Evolutionary conservation across 2,888 invertebrate species (phyloP).

Genomic region (Chymomyza amoena): DNA sequence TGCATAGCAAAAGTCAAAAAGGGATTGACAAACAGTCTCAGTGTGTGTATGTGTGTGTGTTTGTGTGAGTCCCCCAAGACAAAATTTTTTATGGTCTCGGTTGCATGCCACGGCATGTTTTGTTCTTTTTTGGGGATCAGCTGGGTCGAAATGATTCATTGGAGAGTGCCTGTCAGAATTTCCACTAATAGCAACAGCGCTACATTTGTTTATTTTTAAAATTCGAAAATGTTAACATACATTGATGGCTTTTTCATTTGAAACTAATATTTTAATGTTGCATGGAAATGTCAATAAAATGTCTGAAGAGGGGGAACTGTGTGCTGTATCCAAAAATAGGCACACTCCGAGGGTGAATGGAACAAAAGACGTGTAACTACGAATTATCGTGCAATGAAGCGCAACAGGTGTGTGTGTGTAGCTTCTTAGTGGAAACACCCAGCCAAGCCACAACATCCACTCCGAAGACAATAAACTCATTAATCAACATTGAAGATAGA

Average conservation of each 20-base stretch:
- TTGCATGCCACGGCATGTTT: constrained; percentile 6
- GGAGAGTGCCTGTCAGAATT: constrained; percentile 45
- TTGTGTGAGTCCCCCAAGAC: not conserved
- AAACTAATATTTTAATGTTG: constrained; percentile 60
- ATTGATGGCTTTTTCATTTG: constrained; percentile 27
- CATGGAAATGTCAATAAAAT: constrained; percentile 40
- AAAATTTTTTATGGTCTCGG: not conserved
- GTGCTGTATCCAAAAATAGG: not conserved
- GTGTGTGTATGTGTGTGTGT: no score
- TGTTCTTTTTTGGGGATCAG: constrained; percentile 22
- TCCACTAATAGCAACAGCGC: constrained; percentile 37
- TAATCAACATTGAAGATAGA: not conserved
- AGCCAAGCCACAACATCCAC: not conserved
- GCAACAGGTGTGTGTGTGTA: constrained; percentile 46
- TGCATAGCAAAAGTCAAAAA: not conserved
- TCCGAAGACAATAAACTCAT: not conserved
- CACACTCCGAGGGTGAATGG: not conserved
- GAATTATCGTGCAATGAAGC: constrained; percentile 1
- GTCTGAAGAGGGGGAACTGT: not conserved
- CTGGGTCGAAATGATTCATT: constrained; percentile 26
- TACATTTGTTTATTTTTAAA: constrained; percentile 51
- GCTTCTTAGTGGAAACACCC: not conserved
- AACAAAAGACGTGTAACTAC: not conserved
- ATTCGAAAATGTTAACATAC: constrained; percentile 1
- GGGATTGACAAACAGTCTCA: not conserved